A percentile compares a stretch with the other conserved stretches of the same genome.
Conservation (phyloP, 1,140 invertebrate species). For the Chrysoperla carnea region DNA sequence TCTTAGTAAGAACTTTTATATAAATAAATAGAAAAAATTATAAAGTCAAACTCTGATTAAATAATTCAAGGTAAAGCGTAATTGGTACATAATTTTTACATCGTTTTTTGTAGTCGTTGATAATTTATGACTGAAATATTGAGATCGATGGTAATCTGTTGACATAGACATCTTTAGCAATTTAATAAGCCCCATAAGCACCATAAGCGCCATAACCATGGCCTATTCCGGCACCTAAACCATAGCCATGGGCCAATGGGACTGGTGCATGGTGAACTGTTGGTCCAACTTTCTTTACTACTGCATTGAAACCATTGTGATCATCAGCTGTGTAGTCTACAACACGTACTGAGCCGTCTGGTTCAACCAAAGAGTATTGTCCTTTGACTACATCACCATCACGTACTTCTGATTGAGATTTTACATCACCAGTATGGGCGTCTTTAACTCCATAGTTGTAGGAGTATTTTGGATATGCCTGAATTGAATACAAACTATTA, state of each 20-base stretch:
- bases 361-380: too few species aligned
- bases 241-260: not conserved
- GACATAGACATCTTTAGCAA: too few species aligned
- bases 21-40: too few species aligned
- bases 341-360: too few species aligned
- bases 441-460: constrained; percentile 49
- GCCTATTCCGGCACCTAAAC: not conserved
- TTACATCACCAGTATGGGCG: constrained; percentile 41
- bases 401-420: constrained; percentile 14
- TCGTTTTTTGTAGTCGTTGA: not conserved
- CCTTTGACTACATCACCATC: too few species aligned
- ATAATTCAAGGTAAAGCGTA: not conserved
- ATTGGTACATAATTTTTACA: not conserved
- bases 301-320: constrained; percentile 39
- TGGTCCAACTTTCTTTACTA: constrained; percentile 19
- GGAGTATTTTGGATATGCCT: constrained; percentile 34
- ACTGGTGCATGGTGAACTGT: not conserved
- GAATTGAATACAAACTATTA: not conserved
- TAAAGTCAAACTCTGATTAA: not conserved
- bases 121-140: not conserved
- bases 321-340: constrained; percentile 51
- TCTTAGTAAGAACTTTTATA: too few species aligned
- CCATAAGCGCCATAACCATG: too few species aligned
- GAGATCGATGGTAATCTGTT: too few species aligned
- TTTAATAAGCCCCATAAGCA: too few species aligned